These are phyloP conservation scores for Lasioglossum villosulum DNA, from an alignment of 2,888 invertebrate species.

Conservation along the genomic window DNA sequence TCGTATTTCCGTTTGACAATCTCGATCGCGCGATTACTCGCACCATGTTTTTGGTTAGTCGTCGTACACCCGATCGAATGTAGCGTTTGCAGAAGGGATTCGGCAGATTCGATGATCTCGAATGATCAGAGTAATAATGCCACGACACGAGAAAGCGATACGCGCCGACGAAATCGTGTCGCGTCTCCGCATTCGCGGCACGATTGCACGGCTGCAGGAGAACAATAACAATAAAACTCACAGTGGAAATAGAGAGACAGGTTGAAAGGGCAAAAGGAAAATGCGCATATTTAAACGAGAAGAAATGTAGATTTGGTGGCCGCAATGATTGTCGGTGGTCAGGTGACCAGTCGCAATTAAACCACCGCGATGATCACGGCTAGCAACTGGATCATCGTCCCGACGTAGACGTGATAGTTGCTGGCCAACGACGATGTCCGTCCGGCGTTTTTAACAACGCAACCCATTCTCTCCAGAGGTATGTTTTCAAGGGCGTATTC, in stretches of 20 bases:
- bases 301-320: background rate
- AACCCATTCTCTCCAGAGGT: slow-evolving; percentile 93
- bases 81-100: background rate
- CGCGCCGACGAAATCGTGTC: slow-evolving; percentile 50
- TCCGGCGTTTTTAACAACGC: slow-evolving; percentile 88
- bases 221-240: background rate
- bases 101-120: background rate
- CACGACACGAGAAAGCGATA: background rate
- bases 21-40: background rate
- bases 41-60: background rate
- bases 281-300: background rate
- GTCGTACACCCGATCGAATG: background rate
- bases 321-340: slow-evolving; percentile 25
- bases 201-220: slow-evolving; percentile 36
- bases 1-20: background rate
- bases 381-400: slow-evolving; percentile 43
- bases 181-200: slow-evolving; percentile 68
- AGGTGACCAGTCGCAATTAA: slow-evolving; percentile 37
- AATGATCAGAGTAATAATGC: background rate
- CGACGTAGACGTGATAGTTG: slow-evolving; percentile 25
- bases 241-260: background rate
- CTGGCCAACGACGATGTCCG: slow-evolving; percentile 72
- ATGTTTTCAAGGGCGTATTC: slow-evolving; percentile 93
- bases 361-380: slow-evolving; percentile 29
- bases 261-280: background rate